phyloP scores from a whole-genome alignment of 2,888 invertebrate genomes.

The Poecilobothrus nobilitatus region DNA sequence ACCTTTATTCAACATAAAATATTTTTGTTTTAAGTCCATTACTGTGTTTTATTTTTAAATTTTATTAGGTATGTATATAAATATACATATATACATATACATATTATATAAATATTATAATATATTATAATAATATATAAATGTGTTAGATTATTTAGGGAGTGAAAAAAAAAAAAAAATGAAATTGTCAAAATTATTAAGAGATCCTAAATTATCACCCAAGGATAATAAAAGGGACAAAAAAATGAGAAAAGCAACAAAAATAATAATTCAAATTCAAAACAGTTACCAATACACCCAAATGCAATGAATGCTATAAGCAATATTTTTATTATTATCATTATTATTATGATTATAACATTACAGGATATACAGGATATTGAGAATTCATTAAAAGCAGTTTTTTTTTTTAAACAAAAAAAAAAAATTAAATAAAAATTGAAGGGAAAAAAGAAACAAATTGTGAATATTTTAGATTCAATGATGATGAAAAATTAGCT shows the following conservation, averaged over 20 bases:
- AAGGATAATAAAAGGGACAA: conserved; percentile 2
- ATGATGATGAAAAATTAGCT: conserved; percentile 6
- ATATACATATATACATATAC: too few relatives aligned
- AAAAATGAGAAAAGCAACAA: background rate
- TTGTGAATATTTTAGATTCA: background rate
- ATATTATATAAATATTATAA: too few relatives aligned
- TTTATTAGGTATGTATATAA: too few relatives aligned
- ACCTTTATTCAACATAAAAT: too few relatives aligned
- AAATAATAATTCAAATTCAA: background rate
- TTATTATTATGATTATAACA: background rate
- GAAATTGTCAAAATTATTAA: conserved; percentile 1
- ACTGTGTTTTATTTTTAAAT: too few relatives aligned
- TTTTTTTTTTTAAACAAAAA: background rate
- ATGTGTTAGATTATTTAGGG: background rate
- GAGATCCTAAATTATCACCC: conserved; percentile 1
- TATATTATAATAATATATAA: too few relatives aligned
- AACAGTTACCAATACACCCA: background rate
- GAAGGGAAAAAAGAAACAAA: background rate
- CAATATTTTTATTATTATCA: background rate
- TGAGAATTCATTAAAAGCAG: background rate
- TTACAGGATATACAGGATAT: background rate
- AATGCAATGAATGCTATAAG: background rate
- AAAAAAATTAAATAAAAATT: background rate
- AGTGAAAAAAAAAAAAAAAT: background rate
- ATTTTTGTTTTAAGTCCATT: too few relatives aligned